Evolutionary conservation across 1,140 invertebrate genomes (phyloP).

Genomic region (Watersipora subatra): DNA sequence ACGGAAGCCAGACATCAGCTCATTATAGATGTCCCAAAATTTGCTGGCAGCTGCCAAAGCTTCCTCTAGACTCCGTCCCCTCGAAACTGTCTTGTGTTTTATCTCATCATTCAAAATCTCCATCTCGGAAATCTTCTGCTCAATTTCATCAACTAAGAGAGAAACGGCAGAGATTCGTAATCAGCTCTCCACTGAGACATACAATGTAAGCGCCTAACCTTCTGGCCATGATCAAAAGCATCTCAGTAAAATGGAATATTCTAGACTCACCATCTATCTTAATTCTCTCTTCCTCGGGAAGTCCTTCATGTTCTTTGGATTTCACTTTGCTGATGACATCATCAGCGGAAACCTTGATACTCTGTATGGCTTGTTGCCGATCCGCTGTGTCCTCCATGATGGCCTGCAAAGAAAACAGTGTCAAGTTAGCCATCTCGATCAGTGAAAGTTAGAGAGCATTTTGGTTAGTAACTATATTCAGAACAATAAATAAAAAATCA

Average conservation of each 20-base stretch:
- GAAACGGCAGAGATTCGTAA: not conserved
- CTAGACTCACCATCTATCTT: not conserved
- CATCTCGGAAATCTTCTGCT: conserved; percentile 76
- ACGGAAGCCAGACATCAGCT: conserved; percentile 73
- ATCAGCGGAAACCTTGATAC: conserved; percentile 3
- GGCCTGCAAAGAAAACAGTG: not conserved
- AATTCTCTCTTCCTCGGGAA: not conserved
- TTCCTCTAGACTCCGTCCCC: conserved; percentile 67
- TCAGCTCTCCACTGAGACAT: not conserved
- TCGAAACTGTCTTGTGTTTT: conserved; percentile 63
- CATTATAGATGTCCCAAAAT: conserved; percentile 84
- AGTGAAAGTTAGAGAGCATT: too few relatives aligned
- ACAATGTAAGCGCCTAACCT: not conserved
- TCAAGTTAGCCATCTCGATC: too few relatives aligned
- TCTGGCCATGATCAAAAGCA: not conserved
- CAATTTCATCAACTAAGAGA: conserved; percentile 55
- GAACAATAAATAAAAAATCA: not conserved
- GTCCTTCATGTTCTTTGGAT: not conserved
- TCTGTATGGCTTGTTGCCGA: conserved; percentile 3
- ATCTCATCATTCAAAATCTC: conserved; percentile 84
- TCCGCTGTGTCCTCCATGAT: not conserved
- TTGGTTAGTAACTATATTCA: not conserved
- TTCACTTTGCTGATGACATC: not conserved
- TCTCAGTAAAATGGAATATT: not conserved
- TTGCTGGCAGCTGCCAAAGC: conserved; percentile 71